These are phyloP conservation scores for Drosophila hamatofila DNA, from an alignment of 2,888 invertebrate genomes.

Conservation along the genomic window DNA sequence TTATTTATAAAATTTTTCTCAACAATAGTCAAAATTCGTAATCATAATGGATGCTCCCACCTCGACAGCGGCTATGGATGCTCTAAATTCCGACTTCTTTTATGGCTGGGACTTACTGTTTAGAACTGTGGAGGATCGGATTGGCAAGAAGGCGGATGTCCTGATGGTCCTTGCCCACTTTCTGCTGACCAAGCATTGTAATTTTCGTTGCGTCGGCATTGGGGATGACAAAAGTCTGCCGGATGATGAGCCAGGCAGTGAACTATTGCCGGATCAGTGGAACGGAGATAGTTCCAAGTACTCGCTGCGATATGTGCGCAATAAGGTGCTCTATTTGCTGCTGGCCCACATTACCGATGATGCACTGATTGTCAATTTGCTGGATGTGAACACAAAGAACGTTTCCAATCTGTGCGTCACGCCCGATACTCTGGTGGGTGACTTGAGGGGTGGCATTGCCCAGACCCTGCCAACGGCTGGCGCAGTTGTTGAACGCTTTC, in stretches of 20 bases:
- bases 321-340: constrained; percentile 89
- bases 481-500: constrained; percentile 87
- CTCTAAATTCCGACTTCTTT: constrained; percentile 60
- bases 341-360: constrained; percentile 88
- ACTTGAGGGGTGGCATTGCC: constrained; percentile 87
- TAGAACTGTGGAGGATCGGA: constrained; percentile 74
- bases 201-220: constrained; percentile 87
- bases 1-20: not conserved
- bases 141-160: constrained; percentile 88
- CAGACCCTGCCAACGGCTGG: constrained; percentile 88
- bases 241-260: constrained; percentile 88
- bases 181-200: constrained; percentile 86
- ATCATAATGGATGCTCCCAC: constrained; percentile 10
- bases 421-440: constrained; percentile 87
- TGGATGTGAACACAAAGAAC: constrained; percentile 86
- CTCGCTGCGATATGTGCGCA: constrained; percentile 89
- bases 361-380: constrained; percentile 88
- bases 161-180: constrained; percentile 87
- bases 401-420: constrained; percentile 88
- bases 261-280: constrained; percentile 92
- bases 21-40: constrained; percentile 14
- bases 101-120: constrained; percentile 84
- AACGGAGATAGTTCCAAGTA: constrained; percentile 88
- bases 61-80: not conserved
- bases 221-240: constrained; percentile 87